A percentile compares a stretch with the other conserved stretches of the same genome.
Conservation (phyloP, 2,888 invertebrate genomes). For the Cosmorhoe ocellata region DNA sequence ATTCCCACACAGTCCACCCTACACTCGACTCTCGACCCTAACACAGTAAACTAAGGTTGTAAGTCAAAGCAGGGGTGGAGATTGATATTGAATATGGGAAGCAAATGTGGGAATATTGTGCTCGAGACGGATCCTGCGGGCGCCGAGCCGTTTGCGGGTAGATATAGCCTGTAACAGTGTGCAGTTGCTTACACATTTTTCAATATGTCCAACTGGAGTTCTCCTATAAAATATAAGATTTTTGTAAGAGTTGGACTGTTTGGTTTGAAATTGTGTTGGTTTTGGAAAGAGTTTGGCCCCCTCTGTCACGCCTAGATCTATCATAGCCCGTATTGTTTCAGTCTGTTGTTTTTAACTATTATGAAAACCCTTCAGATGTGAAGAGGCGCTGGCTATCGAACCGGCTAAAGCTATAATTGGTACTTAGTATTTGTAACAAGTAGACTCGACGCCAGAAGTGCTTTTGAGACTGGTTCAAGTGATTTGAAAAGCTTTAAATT, state of each 20-base stretch:
- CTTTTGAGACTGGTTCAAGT: too few species aligned
- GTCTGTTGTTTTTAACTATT: too few species aligned
- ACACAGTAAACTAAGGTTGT: not conserved
- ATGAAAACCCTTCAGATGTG: too few species aligned
- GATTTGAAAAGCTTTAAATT: too few species aligned
- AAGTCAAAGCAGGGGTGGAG: not conserved
- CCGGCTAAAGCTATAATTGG: too few species aligned
- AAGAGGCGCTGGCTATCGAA: too few species aligned
- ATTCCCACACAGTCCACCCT: not conserved
- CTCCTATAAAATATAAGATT: not conserved
- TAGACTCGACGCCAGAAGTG: too few species aligned
- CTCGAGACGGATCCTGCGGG: constrained; percentile 3
- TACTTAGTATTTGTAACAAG: too few species aligned
- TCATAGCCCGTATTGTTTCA: too few species aligned
- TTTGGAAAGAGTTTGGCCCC: too few species aligned
- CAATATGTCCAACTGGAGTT: constrained; percentile 6
- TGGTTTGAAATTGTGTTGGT: too few species aligned
- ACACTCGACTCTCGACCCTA: not conserved
- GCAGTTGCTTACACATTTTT: constrained; percentile 8
- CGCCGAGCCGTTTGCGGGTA: constrained; percentile 1
- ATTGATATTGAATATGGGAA: constrained; percentile 15
- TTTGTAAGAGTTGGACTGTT: not conserved
- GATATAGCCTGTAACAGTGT: constrained; percentile 5
- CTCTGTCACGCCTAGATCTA: too few species aligned
- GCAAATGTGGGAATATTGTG: constrained; percentile 11